A percentile compares a stretch with the other conserved stretches of the same genome.
These are phyloP conservation scores for Ypsolopha sequella DNA, from an alignment of 2,888 invertebrate genomes.

Conservation along the genomic window DNA sequence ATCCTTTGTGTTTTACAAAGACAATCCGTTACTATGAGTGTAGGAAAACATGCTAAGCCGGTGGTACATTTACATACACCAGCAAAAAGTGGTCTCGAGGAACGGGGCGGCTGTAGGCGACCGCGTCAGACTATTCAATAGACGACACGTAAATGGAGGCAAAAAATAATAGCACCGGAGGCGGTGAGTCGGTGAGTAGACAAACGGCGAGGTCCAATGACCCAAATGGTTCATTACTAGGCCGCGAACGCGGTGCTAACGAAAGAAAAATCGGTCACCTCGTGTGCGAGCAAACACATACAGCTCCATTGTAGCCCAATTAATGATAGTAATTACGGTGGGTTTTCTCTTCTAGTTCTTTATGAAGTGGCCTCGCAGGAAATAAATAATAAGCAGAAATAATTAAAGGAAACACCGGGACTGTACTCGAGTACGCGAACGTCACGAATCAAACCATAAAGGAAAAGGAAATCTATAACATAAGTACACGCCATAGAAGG, in stretches of 20 bases:
- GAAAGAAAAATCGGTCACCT: conserved; percentile 58
- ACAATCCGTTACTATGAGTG: conserved; percentile 24
- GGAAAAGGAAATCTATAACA: conserved; percentile 14
- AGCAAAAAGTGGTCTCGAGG: conserved; percentile 24
- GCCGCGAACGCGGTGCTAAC: conserved; percentile 43
- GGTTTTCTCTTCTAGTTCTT: no score
- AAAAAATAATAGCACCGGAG: conserved; percentile 51
- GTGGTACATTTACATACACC: conserved; percentile 15
- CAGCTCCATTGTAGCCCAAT: background rate
- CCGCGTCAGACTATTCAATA: conserved; percentile 42
- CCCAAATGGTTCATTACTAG: conserved; percentile 63
- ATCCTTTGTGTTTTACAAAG: conserved; percentile 20
- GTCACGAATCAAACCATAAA: conserved; percentile 14
- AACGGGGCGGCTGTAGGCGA: conserved; percentile 28
- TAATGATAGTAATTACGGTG: background rate
- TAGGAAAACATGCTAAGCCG: conserved; percentile 21
- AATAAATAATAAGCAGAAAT: no score
- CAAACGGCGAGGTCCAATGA: conserved; percentile 66
- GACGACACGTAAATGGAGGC: conserved; percentile 39
- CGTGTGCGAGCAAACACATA: conserved; percentile 14
- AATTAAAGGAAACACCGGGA: no score
- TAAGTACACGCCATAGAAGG: background rate
- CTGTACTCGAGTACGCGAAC: conserved; percentile 7
- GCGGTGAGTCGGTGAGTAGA: conserved; percentile 34
- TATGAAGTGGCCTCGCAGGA: no score